Conservation (phyloP, 1,140 invertebrate genomes). For the Drosophila sechellia region DNA sequence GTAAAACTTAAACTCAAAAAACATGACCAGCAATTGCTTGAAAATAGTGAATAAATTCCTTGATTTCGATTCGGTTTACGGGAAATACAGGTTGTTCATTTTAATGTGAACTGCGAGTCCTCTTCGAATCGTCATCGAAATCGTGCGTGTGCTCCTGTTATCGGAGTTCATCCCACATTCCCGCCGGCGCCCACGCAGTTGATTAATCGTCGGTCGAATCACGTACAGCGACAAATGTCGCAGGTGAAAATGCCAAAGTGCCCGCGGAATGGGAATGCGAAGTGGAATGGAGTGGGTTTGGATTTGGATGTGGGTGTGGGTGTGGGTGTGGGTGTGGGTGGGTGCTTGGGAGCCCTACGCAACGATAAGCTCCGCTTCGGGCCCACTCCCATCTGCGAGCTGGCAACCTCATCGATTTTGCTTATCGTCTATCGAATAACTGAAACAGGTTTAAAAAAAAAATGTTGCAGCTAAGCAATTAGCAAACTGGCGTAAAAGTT, state of each 20-base stretch:
- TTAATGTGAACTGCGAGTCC: not conserved
- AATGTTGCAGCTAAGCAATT: too few relatives aligned
- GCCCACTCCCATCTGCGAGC: not conserved
- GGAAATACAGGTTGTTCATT: not conserved
- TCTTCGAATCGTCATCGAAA: conserved; percentile 5
- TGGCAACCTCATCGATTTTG: not conserved
- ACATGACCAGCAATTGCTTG: too few relatives aligned
- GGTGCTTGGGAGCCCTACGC: not conserved
- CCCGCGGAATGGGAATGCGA: not conserved
- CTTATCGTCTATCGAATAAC: not conserved
- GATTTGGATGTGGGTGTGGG: not conserved
- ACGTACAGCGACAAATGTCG: conserved; percentile 73
- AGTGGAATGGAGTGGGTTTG: not conserved
- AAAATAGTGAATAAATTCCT: too few relatives aligned
- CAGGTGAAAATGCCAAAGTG: conserved; percentile 58
- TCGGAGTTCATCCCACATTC: conserved; percentile 33
- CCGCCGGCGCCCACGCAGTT: conserved; percentile 55
- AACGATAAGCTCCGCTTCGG: conserved; percentile 17
- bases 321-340: not conserved
- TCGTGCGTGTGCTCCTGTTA: conserved; percentile 52
- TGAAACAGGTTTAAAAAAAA: not conserved
- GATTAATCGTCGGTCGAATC: conserved; percentile 73
- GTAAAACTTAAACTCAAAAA: not conserved
- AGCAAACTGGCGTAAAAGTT: too few relatives aligned
- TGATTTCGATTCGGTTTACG: too few relatives aligned